A percentile compares a stretch with the other conserved stretches of the same genome.
Conservation (phyloP, 1,140 invertebrate genomes). For the Pteromalus puparum region DNA sequence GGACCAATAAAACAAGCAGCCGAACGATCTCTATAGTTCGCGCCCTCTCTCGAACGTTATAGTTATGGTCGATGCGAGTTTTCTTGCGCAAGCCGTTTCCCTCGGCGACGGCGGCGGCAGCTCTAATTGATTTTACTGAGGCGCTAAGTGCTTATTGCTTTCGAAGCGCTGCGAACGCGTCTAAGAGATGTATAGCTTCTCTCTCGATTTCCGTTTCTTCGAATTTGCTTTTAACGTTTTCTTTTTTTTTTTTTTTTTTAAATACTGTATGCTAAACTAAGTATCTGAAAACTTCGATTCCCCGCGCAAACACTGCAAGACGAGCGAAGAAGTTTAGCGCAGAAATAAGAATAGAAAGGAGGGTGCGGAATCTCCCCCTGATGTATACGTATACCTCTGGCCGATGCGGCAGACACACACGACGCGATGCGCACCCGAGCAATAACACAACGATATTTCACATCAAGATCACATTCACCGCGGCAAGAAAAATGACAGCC, state of each 20-base stretch:
- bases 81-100: conserved; percentile 45
- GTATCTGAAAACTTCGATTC: not conserved
- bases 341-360: conserved; percentile 53
- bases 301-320: conserved; percentile 36
- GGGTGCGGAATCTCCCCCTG: conserved; percentile 52
- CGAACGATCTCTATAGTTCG: conserved; percentile 25
- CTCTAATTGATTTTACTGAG: conserved; percentile 70
- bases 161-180: conserved; percentile 13
- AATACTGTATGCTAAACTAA: not conserved
- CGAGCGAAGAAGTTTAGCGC: conserved; percentile 57
- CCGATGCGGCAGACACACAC: conserved; percentile 55
- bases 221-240: not conserved
- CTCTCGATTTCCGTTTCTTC: not conserved
- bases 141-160: conserved; percentile 66
- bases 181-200: not conserved
- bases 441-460: conserved; percentile 75
- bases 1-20: conserved; percentile 54
- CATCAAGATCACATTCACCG: conserved; percentile 72
- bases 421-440: conserved; percentile 62
- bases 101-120: conserved; percentile 37
- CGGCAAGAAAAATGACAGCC: conserved; percentile 73
- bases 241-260: not conserved
- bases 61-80: conserved; percentile 44
- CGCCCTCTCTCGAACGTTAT: not conserved
- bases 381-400: conserved; percentile 41